Conservation (phyloP, 2,113 vertebrate species). For the Ptilorrhoa leucosticta region DNA sequence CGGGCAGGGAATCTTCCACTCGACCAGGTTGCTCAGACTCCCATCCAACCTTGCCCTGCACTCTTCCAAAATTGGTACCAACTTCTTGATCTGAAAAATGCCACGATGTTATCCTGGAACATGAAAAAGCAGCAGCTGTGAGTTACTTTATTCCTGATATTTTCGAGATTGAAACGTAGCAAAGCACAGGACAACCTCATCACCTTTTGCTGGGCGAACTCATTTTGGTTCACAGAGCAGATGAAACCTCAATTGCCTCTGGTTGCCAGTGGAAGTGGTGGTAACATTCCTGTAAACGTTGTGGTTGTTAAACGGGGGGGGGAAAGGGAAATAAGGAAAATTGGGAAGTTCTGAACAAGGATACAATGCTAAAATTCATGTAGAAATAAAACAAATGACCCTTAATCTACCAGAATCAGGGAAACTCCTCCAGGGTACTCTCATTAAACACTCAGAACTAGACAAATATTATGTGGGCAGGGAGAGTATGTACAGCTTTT, state of each 20-base stretch:
- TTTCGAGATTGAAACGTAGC: background rate
- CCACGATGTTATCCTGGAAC: background rate
- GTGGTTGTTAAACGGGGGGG: background rate
- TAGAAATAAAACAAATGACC: background rate
- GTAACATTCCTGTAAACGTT: background rate
- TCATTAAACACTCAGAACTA: background rate
- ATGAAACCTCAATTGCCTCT: background rate
- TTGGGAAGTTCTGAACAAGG: background rate
- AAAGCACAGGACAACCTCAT: background rate
- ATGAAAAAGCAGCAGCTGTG: background rate
- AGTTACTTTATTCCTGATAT: background rate
- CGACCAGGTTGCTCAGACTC: background rate
- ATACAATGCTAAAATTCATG: fast-evolving
- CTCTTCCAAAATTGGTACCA: background rate
- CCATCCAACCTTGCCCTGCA: background rate
- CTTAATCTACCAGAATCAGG: background rate
- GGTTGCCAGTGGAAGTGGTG: background rate
- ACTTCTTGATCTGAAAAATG: background rate
- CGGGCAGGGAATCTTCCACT: background rate
- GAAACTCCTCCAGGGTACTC: background rate
- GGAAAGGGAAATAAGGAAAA: background rate
- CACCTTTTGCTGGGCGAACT: background rate
- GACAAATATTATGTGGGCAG: background rate
- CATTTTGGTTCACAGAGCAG: background rate
- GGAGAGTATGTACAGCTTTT: background rate